These are phyloP conservation scores for Phaedon cochleariae DNA, from an alignment of 2,888 invertebrate genomes.

Conservation along the genomic window DNA sequence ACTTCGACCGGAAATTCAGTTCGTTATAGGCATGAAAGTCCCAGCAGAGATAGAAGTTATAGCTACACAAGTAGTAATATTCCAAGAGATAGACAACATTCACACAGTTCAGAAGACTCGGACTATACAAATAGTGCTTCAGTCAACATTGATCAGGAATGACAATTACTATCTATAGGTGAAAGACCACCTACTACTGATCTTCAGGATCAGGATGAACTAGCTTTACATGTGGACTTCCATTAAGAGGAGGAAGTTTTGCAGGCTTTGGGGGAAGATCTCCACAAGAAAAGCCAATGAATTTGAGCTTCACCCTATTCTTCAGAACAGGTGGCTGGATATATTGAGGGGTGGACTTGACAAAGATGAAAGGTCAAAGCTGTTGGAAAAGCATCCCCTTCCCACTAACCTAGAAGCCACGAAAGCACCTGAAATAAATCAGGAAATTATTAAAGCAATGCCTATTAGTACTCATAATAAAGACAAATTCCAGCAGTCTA, in stretches of 20 bases:
- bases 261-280: conserved; percentile 2
- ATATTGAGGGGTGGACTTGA: background rate
- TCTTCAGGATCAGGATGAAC: background rate
- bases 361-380: background rate
- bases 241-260: background rate
- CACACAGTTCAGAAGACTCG: background rate
- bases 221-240: background rate
- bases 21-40: too few species aligned
- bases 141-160: background rate
- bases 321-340: conserved; percentile 2
- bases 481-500: background rate
- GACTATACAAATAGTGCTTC: background rate
- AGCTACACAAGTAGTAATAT: too few species aligned
- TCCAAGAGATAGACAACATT: background rate
- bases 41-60: too few species aligned
- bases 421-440: conserved; percentile 1
- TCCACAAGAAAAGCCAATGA: background rate
- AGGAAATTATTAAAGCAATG: conserved; percentile 3
- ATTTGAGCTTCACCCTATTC: background rate
- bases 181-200: conserved; percentile 3
- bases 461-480: background rate
- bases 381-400: background rate
- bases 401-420: background rate
- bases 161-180: background rate
- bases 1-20: too few species aligned